These are phyloP conservation scores for Chanos chanos DNA, from an alignment of 2,797 vertebrate species.

Conservation along the genomic window DNA sequence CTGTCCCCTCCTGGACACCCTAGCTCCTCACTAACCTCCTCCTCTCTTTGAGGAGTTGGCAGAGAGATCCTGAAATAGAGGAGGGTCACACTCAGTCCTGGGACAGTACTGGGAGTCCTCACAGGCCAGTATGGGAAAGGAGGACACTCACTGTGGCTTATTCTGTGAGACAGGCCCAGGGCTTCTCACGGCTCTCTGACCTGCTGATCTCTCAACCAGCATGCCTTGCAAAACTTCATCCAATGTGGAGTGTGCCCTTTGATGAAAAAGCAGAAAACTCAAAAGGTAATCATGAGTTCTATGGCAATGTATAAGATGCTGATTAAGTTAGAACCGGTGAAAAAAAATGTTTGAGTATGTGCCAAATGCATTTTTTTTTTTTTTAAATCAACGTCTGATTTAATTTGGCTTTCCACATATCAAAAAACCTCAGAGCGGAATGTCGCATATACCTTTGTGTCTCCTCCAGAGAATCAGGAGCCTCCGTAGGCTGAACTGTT, in stretches of 20 bases:
- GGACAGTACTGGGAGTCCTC: not conserved
- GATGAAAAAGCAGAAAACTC: not conserved
- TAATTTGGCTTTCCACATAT: no score
- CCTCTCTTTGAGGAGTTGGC: slow-evolving; percentile 22
- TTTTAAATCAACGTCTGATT: no score
- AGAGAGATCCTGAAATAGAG: slow-evolving; percentile 4
- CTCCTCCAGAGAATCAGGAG: slow-evolving; percentile 28
- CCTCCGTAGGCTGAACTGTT: not conserved
- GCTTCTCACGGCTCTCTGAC: not conserved
- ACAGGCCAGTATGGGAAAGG: no score
- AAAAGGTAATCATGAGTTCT: not conserved
- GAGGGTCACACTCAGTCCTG: not conserved
- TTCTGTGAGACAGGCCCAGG: not conserved
- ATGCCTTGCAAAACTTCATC: slow-evolving; percentile 49
- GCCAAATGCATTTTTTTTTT: no score
- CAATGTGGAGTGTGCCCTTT: slow-evolving; percentile 56
- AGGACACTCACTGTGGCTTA: slow-evolving; percentile 21
- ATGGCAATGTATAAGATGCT: no score
- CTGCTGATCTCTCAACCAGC: slow-evolving; percentile 3
- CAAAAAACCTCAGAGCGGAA: no score
- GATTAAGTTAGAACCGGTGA: no score
- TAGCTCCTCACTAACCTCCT: slow-evolving; percentile 1
- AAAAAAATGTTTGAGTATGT: no score
- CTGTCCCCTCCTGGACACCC: slow-evolving; percentile 3
- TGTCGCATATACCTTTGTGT: slow-evolving; percentile 51